Evolutionary conservation across 2,113 vertebrate species (phyloP).

Genomic region (Perca flavescens): DNA sequence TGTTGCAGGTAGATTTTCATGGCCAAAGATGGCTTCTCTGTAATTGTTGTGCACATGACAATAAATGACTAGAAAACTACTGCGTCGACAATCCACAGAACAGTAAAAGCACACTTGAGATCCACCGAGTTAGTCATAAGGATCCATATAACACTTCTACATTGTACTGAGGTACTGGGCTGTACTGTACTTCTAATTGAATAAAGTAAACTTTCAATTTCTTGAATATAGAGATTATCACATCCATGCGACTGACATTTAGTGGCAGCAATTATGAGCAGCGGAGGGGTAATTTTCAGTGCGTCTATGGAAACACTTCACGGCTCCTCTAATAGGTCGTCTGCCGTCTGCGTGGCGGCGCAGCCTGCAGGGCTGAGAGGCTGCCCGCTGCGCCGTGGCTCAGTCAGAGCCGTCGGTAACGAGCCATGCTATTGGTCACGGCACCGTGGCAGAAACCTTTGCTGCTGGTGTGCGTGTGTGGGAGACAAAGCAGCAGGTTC

Average conservation of each 20-base stretch:
- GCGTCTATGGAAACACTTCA: conserved; percentile 25
- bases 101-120: background rate
- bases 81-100: background rate
- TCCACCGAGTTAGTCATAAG: background rate
- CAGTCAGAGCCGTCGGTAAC: conserved; percentile 59
- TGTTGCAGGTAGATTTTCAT: background rate
- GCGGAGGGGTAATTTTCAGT: conserved; percentile 11
- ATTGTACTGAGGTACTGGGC: background rate
- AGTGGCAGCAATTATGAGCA: conserved; percentile 24
- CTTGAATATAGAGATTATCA: background rate
- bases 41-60: too few species aligned
- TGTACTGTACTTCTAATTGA: background rate
- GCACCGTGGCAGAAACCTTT: conserved; percentile 13
- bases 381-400: conserved; percentile 29
- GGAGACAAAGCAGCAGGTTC: conserved; percentile 49
- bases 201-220: background rate
- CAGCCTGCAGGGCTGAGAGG: conserved; percentile 27
- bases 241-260: conserved; percentile 28
- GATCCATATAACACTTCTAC: background rate
- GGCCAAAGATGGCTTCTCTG: background rate
- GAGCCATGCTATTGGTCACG: conserved; percentile 68
- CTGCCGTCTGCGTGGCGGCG: conserved; percentile 5
- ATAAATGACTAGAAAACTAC: background rate
- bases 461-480: conserved; percentile 3
- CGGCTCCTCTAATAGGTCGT: conserved; percentile 36